Evolutionary conservation across 2,888 invertebrate genomes (phyloP), one percentile per base, ranked within the genome.

Genomic region (Seira musarum): DNA sequence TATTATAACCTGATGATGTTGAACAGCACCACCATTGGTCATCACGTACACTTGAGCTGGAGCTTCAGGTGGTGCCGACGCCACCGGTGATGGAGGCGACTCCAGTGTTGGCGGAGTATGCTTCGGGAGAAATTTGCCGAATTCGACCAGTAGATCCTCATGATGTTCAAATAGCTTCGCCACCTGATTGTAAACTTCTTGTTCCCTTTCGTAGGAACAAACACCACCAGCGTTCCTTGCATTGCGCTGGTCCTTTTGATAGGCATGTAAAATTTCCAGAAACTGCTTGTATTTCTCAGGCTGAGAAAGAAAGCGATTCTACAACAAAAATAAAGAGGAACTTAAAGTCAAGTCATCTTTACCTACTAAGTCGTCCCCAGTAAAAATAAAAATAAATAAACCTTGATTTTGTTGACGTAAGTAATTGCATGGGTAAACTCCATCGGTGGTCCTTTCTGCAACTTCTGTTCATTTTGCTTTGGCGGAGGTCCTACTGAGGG

Each of bases 371-470:
- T 13, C 6, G 13, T 8, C 40, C 6, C n/a, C n/a, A n/a, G n/a
- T n/a, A n/a, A n/a, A n/a, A n/a, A n/a, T n/a, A n/a, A n/a, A n/a
- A 57, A 15, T 8, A n/a, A n/a, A n/a, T n/a, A n/a, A 87, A 95
- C 96, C 93, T 99, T 99, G 83, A 99, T 99, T 91, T 99, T 99
- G 90, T 99, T 99, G 82, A 99, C 99, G 89, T 99, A 99, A 89
- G 96, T 98, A 87, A 99, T 98, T 84, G 99, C 99, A 90, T 99
- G 98, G 90, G 98, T 98, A 90, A 99, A 99, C 90, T 99, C 98
- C 21, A 99, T 98, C 0, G 98, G 98, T 88, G 98, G 97, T 85
- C 93, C n/a, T n/a, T n/a, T 93, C 87, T 93, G 93, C 40, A 86
- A 63, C 60, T 83, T 85, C 63, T 85, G 87, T 1, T 84, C 85